Evolutionary conservation across 2,113 vertebrate species (phyloP), one percentile per base, ranked within the genome.

Genomic region (Sinosuthora webbiana): DNA sequence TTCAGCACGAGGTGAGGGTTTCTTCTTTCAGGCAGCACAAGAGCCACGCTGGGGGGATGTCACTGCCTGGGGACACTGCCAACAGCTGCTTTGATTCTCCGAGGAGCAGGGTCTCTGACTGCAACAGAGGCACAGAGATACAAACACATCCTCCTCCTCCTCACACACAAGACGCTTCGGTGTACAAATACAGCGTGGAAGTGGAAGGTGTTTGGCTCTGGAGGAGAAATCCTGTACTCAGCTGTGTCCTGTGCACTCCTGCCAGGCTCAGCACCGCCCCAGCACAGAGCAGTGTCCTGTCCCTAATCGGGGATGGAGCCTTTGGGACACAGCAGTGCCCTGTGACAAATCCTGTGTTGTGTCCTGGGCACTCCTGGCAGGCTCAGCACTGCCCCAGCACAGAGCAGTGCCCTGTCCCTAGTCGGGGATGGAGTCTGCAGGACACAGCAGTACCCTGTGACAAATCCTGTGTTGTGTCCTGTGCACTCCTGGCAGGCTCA

Each of bases 221-320:
- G 14, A 93, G 67, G 42, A 28, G 27, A 55, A 76, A 56, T 11
- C 25, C 71, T 50, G 57, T 9, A 5, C 14, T 91, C n/a, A 18
- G 49, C 1, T 6, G 30, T 4, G 28, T 27, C 37, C 42, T 27
- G 9, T 7, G 55, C 13, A 3, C 24, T 82, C 70, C 77, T 77
- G 62, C 44, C 82, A 39, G 22, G 47, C 35, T 16, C 79, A 91
- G 69, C 79, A 24, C 3, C 10, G 69, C 20, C 71, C 67, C 19
- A 0, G 74, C 60, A 53, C 1, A 7, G 37, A 79, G 15, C 39
- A 9, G 55, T 30, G 28, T 5, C 41, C 24, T 5, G 49, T 0
- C 9, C 42, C 83, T 97, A 98, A 52, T 98, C 97, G 0, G 98
- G 98, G 74, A 98, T 98, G 87, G 98, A 98, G 41, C 98, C 98